Evolutionary conservation across 2,888 invertebrate genomes (phyloP).

Genomic region (Himalopsyche anomala): DNA sequence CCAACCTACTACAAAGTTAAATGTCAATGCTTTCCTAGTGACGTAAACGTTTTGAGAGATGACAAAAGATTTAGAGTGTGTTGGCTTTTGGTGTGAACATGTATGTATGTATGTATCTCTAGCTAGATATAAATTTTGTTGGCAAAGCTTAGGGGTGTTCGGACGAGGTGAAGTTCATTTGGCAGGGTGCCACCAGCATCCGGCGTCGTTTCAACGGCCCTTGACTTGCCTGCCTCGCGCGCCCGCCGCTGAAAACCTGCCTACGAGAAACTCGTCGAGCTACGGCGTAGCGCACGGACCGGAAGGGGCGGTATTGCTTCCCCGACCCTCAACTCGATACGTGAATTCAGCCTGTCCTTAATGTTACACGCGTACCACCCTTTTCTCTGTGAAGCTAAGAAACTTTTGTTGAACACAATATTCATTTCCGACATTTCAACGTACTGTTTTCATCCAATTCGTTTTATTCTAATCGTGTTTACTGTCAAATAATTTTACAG

Average conservation of each 20-base stretch:
- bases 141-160: constrained; percentile 44
- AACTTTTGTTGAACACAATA: constrained; percentile 17
- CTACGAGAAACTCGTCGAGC: not conserved
- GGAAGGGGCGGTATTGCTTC: constrained; percentile 27
- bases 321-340: constrained; percentile 23
- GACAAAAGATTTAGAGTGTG: constrained; percentile 31
- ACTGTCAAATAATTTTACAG: not conserved
- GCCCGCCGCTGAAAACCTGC: not conserved
- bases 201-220: constrained; percentile 51
- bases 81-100: not conserved
- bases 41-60: constrained; percentile 28
- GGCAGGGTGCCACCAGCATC: constrained; percentile 51
- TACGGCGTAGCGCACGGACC: constrained; percentile 24
- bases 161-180: constrained; percentile 50
- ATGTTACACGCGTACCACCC: constrained; percentile 34
- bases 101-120: not conserved
- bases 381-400: not conserved
- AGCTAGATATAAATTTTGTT: constrained; percentile 17
- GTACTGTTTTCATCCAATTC: not conserved
- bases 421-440: constrained; percentile 37
- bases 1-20: not conserved
- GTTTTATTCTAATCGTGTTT: constrained; percentile 21
- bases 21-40: not conserved
- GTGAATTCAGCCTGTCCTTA: constrained; percentile 24
- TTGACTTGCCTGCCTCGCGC: constrained; percentile 10